Evolutionary conservation across 1,140 invertebrate genomes (phyloP), one percentile per base, ranked within the genome.

Genomic region (Euura lappo): DNA sequence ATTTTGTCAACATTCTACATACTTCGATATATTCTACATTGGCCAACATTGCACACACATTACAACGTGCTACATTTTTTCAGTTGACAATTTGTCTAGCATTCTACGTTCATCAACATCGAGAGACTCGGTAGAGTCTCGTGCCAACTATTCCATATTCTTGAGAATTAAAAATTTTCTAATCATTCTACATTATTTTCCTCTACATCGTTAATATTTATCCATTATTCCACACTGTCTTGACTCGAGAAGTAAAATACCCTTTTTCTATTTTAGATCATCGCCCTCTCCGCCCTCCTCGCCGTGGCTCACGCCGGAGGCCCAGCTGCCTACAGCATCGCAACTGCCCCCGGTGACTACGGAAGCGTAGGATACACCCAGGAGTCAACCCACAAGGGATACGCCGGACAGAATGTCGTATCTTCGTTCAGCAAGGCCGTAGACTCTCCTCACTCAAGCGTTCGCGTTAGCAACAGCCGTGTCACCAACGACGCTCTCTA

Each of bases 331-430:
- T 89, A 89, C 74, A 85, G 85, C 70, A 90, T 89, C 70, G 85
- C 84, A 2, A 86, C 86, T 1, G 80, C 87, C 45, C 85, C 88
- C 46, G 82, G 82, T 3, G 88, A 89, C 68, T 84, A 84, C 68
- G 86, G 82, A 46, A 88, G 86, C 72, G 84, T 90, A 45, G 89
- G 88, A 66, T 85, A 83, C 75, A 87, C 85, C 69, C 88, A 89
- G 74, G 89, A 90, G 76, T 88, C 87, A n/a, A 90, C 89, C n/a
- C 85, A 90, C 42, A 89, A 89, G 79, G 88, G 89, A 5, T 88
- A 86, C 74, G 89, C 83, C 51, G 89, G 89, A 7, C 87, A 89
- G 73, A 87, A 88, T 45, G 88, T 88, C 8, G 79, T 89, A 68
- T 88, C 89, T 45, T 82, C 87, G 72, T 90, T 89, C 76, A 84